phyloP scores from a whole-genome alignment of 2,888 invertebrate species.

The Cenopis cana region DNA sequence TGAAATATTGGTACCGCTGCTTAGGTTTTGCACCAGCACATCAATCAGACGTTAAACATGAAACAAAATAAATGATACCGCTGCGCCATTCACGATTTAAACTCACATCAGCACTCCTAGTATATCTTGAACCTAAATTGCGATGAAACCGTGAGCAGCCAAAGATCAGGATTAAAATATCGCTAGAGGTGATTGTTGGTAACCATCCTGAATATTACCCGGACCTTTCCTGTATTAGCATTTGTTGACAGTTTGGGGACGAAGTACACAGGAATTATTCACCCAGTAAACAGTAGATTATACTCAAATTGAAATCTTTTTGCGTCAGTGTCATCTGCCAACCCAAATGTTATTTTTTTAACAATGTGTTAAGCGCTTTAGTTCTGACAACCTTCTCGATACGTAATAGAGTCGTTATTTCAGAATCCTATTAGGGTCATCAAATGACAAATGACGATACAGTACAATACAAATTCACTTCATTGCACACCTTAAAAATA shows the following conservation, averaged over 20 bases:
- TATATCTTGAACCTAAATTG: neutral
- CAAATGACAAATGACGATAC: too few species aligned
- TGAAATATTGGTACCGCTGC: neutral
- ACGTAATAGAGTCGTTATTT: too few species aligned
- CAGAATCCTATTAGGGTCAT: too few species aligned
- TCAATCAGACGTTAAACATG: conserved; percentile 32
- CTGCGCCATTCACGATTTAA: neutral
- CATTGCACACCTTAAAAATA: too few species aligned
- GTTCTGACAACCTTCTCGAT: too few species aligned
- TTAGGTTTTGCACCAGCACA: conserved; percentile 2
- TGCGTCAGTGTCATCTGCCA: too few species aligned
- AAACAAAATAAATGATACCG: conserved; percentile 34
- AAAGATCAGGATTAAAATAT: neutral
- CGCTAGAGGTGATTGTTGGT: neutral
- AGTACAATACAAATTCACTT: too few species aligned
- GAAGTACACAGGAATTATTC: conserved; percentile 6
- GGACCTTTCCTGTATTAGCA: conserved; percentile 29
- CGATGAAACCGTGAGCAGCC: neutral
- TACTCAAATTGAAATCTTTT: neutral
- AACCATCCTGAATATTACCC: neutral
- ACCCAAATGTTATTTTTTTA: too few species aligned
- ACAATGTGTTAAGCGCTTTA: too few species aligned
- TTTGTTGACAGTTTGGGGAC: conserved; percentile 28
- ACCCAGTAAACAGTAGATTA: neutral
- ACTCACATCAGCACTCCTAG: neutral